phyloP scores from a whole-genome alignment of 1,140 invertebrate species.

The Lanistes nyassanus region DNA sequence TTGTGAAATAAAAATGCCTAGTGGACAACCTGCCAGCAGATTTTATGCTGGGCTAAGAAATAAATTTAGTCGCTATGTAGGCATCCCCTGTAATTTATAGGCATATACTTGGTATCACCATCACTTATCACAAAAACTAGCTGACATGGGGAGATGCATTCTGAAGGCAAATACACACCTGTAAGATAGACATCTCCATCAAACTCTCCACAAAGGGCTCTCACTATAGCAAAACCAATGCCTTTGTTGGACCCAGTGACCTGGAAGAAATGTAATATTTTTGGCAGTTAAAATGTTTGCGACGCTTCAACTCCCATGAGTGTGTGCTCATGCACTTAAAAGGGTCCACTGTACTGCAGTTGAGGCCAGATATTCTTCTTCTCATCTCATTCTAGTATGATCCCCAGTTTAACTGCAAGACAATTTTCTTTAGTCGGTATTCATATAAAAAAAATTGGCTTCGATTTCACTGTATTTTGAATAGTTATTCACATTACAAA shows the following conservation, averaged over 20 bases:
- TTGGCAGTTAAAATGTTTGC: neutral
- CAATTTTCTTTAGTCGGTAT: neutral
- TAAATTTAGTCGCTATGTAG: too few species aligned
- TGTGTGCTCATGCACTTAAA: neutral
- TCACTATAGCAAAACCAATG: constrained; percentile 78
- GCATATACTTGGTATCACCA: too few species aligned
- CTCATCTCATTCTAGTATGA: neutral
- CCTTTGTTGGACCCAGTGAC: constrained; percentile 84
- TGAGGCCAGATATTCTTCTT: neutral
- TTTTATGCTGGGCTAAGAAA: too few species aligned
- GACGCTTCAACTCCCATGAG: neutral
- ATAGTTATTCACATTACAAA: too few species aligned
- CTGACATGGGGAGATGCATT: too few species aligned
- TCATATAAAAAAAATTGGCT: neutral
- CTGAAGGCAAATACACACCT: constrained; percentile 56
- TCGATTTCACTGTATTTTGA: too few species aligned
- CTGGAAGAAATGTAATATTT: constrained; percentile 48
- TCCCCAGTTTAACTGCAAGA: neutral
- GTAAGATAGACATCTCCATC: constrained; percentile 75
- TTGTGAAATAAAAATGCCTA: too few species aligned
- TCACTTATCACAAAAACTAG: too few species aligned
- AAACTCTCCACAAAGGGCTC: constrained; percentile 74
- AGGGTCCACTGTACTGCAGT: neutral
- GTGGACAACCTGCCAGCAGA: too few species aligned
- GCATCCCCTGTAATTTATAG: too few species aligned